A percentile compares a stretch with the other conserved stretches of the same genome.
Conservation (phyloP, 2,797 vertebrate genomes). For the Poeciliopsis gracilis region DNA sequence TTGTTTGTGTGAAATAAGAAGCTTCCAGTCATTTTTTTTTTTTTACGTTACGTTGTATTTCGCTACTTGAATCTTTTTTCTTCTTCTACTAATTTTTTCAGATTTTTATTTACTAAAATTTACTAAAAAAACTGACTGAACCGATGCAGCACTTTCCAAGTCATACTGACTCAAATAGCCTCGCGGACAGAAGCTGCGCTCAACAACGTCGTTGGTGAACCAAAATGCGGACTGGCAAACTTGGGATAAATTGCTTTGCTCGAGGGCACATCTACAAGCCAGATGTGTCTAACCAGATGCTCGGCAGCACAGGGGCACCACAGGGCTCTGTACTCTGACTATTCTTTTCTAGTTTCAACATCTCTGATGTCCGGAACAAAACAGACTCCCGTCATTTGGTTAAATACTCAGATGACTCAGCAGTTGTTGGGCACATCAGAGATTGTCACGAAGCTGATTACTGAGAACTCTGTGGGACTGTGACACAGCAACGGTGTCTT, state of each 20-base stretch:
- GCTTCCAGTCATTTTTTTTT: neutral
- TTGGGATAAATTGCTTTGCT: neutral
- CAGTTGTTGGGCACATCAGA: neutral
- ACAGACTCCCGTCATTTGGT: neutral
- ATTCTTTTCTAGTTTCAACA: neutral
- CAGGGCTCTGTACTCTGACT: neutral
- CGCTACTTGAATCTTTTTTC: neutral
- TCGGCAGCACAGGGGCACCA: neutral
- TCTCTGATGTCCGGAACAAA: neutral
- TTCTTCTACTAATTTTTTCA: no score
- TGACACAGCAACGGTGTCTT: neutral
- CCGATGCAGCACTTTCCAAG: neutral
- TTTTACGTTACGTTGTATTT: neutral
- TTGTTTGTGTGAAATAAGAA: neutral
- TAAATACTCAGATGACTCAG: neutral
- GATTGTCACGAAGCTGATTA: neutral
- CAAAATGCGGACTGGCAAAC: neutral
- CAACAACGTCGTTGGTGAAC: neutral
- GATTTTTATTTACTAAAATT: no score
- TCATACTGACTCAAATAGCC: neutral
- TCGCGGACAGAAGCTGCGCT: neutral
- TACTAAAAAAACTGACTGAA: neutral
- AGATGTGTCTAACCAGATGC: neutral
- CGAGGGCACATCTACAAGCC: neutral
- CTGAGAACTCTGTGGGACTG: neutral